Evolutionary conservation across 2,113 vertebrate genomes (phyloP), one percentile per base, ranked within the genome.

Genomic region (Nycticorax nycticorax): DNA sequence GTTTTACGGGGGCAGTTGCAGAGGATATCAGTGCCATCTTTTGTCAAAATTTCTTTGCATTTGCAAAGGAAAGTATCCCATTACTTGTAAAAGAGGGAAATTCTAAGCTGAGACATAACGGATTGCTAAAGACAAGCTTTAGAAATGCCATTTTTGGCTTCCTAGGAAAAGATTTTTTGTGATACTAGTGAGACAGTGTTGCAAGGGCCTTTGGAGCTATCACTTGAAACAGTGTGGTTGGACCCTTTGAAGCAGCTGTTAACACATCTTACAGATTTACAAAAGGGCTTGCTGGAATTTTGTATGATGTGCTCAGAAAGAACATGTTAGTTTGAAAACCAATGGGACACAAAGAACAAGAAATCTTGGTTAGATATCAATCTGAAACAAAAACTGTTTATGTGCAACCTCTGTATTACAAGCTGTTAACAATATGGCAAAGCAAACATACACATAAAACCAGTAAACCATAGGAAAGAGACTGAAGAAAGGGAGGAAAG

Each of bases 241-340:
- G 52, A 87, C 47, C 47, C 53, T 90, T 53, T 71, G 57, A 69
- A 60, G 55, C 41, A 91, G 67, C 67, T 87, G 56, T 85, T 93
- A 92, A 53, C n/a, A 45, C 14, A 33, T 73, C 81, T 88, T 77
- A 94, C 47, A 88, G 41, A 88, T 83, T 92, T 89, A 89, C 45
- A 79, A 85, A 97, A 85, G 37, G 5, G 28, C 45, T 96, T 95
- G 24, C 60, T 95, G 67, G 64, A 71, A 81, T 96, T 93, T 92
- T 93, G 47, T 85, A 59, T 76, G 26, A 73, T 57, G 27, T 35
- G 12, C 60, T 93, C 43, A 81, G n/a, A 73, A 67, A 93, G 45
- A 95, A 74, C 82, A 87, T 93, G 39, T 59, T 92, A 69, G 26
- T 72, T 93, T 93, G 90, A 94, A 95, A 92, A 76, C 16, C 7